Evolutionary conservation across 2,113 vertebrate genomes (phyloP).

Genomic region (Pygoscelis adeliae): DNA sequence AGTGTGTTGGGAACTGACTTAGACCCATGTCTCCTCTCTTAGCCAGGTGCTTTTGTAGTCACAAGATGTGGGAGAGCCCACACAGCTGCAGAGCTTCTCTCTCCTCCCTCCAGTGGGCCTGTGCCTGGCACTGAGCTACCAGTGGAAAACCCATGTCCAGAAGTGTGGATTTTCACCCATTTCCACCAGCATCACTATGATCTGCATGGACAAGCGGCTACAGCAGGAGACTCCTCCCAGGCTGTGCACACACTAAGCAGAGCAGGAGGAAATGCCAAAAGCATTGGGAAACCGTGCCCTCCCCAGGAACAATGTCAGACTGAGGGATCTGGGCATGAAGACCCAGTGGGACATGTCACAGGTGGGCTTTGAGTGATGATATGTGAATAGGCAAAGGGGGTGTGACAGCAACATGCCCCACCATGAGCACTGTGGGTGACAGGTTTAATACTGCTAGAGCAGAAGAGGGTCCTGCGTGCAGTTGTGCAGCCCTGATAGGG

Average conservation of each 20-base stretch:
- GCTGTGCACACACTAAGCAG: not conserved
- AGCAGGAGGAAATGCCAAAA: not conserved
- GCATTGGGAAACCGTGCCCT: accelerated
- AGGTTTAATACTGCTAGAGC: not conserved
- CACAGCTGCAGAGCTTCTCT: not conserved
- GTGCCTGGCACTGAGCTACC: not conserved
- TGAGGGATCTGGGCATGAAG: not conserved
- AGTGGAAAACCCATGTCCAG: not conserved
- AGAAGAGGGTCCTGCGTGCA: not conserved
- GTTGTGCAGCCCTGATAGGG: not conserved
- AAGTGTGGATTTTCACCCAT: not conserved
- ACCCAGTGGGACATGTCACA: not conserved
- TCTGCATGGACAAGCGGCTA: not conserved
- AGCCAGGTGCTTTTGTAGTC: not conserved
- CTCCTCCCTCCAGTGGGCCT: not conserved
- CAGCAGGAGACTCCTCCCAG: not conserved
- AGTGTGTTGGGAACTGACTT: not conserved
- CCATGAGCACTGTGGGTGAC: not conserved
- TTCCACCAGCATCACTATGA: not conserved
- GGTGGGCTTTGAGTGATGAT: not conserved
- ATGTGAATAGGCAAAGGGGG: not conserved
- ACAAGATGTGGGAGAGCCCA: not conserved
- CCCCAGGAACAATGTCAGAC: not conserved
- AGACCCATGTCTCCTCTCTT: not conserved
- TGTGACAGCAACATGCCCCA: not conserved